Conservation (phyloP, 2,888 invertebrate genomes). For the Hypselothyrea guttata region DNA sequence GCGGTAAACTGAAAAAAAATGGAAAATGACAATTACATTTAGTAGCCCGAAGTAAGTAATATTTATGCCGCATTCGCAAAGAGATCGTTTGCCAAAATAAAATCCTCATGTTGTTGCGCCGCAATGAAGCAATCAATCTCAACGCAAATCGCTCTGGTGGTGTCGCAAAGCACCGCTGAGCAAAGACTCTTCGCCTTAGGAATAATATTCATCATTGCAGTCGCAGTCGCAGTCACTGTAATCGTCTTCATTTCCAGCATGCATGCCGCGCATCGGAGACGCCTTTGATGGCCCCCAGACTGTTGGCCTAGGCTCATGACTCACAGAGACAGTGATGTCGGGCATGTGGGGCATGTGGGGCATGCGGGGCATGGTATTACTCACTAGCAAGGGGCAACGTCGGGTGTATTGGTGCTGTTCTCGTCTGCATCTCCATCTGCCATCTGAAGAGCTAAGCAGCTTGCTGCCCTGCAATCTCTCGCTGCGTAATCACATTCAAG, state of each 20-base stretch:
- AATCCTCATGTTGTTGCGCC: conserved; percentile 65
- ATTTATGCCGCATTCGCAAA: conserved; percentile 52
- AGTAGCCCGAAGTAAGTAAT: conserved; percentile 31
- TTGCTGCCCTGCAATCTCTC: conserved; percentile 65
- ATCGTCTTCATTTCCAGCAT: conserved; percentile 74
- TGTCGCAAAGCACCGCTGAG: conserved; percentile 79
- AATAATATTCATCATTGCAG: conserved; percentile 78
- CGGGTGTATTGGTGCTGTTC: conserved; percentile 12
- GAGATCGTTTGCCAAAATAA: conserved; percentile 57
- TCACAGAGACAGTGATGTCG: conserved; percentile 50
- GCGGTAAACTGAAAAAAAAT: too few species aligned
- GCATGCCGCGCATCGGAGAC: conserved; percentile 71
- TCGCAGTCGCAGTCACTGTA: conserved; percentile 47
- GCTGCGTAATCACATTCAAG: conserved; percentile 78
- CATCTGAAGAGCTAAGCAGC: conserved; percentile 40
- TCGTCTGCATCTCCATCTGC: conserved; percentile 17
- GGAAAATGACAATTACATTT: conserved; percentile 12
- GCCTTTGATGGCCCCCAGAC: conserved; percentile 68
- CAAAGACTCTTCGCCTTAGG: conserved; percentile 78
- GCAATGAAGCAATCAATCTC: conserved; percentile 77
- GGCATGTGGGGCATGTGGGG: conserved; percentile 7
- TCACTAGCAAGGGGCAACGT: conserved; percentile 15
- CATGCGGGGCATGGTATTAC: conserved; percentile 11
- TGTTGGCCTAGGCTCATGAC: conserved; percentile 54
- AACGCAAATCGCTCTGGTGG: conserved; percentile 75